Percentiles rank a stretch among this genome's conserved stretches.
phyloP scores from a whole-genome alignment of 1,140 invertebrate species.

The Drosophila kohkoa region DNA sequence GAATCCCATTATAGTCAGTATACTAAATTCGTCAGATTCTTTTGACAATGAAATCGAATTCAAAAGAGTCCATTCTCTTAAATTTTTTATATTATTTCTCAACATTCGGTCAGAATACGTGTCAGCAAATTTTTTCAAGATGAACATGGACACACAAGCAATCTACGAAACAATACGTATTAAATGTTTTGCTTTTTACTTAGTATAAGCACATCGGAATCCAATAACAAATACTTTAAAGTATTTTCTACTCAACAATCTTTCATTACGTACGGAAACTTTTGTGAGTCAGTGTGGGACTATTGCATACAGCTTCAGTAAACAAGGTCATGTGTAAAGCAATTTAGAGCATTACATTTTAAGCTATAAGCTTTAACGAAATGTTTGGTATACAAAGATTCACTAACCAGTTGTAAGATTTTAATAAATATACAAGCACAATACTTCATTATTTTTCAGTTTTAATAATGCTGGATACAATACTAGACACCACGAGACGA shows the following conservation, averaged over 20 bases:
- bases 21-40: slow-evolving; percentile 60
- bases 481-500: slow-evolving; percentile 23
- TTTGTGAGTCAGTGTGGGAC: no score
- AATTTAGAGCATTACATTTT: background rate
- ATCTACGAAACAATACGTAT: slow-evolving; percentile 36
- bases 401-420: slow-evolving; percentile 62
- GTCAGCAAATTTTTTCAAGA: slow-evolving; percentile 64
- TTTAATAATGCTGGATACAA: slow-evolving; percentile 1
- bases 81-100: slow-evolving; percentile 43
- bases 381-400: slow-evolving; percentile 2
- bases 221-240: no score
- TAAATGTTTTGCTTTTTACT: background rate
- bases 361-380: background rate
- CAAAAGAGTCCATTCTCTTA: slow-evolving; percentile 61
- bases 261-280: no score
- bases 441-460: slow-evolving; percentile 52
- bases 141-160: slow-evolving; percentile 41
- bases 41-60: slow-evolving; percentile 62
- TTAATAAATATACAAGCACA: slow-evolving; percentile 53
- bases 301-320: background rate
- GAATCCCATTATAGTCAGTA: slow-evolving; percentile 59
- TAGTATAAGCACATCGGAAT: no score
- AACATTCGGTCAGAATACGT: slow-evolving; percentile 66
- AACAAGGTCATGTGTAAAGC: background rate
- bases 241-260: no score